A percentile compares a stretch with the other conserved stretches of the same genome.
Evolutionary conservation across 1,140 invertebrate species (phyloP).

Genomic region (Zelostemma sp.): DNA sequence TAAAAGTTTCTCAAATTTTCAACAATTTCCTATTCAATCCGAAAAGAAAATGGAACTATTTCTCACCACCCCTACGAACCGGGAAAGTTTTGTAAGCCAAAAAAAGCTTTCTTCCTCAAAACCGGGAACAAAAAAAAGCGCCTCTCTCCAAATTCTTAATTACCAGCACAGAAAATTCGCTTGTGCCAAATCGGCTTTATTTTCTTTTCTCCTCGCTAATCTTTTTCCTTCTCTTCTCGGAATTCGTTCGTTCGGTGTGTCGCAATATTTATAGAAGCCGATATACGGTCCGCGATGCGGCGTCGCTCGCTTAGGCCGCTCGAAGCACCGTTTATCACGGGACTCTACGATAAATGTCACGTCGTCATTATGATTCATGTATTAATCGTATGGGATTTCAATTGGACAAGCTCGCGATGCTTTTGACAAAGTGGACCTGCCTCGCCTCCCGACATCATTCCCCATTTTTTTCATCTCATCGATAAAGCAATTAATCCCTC

Average conservation of each 20-base stretch:
- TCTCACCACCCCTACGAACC: too few relatives aligned
- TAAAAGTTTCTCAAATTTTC: too few relatives aligned
- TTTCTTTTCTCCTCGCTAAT: slow-evolving; percentile 50
- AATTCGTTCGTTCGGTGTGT: slow-evolving; percentile 36
- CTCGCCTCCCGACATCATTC: neutral
- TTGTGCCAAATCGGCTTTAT: slow-evolving; percentile 43
- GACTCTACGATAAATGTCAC: slow-evolving; percentile 31
- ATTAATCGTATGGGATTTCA: slow-evolving; percentile 39
- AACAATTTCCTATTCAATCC: too few relatives aligned
- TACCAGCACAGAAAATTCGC: slow-evolving; percentile 24
- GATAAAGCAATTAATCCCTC: neutral
- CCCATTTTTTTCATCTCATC: neutral
- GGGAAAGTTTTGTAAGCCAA: too few relatives aligned
- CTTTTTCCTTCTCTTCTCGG: slow-evolving; percentile 44
- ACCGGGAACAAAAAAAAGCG: slow-evolving; percentile 15
- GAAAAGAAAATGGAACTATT: too few relatives aligned
- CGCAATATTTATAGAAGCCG: slow-evolving; percentile 57
- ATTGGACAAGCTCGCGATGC: slow-evolving; percentile 22
- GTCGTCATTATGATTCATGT: slow-evolving; percentile 38
- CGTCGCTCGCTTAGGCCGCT: slow-evolving; percentile 23
- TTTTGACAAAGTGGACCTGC: slow-evolving; percentile 13
- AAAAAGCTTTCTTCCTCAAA: too few relatives aligned
- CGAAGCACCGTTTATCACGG: slow-evolving; percentile 33
- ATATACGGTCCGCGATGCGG: slow-evolving; percentile 34
- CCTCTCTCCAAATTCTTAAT: too few relatives aligned